Evolutionary conservation across 2,113 vertebrate genomes (phyloP), one percentile per base, ranked within the genome.

Genomic region (Ellobius talpinus): DNA sequence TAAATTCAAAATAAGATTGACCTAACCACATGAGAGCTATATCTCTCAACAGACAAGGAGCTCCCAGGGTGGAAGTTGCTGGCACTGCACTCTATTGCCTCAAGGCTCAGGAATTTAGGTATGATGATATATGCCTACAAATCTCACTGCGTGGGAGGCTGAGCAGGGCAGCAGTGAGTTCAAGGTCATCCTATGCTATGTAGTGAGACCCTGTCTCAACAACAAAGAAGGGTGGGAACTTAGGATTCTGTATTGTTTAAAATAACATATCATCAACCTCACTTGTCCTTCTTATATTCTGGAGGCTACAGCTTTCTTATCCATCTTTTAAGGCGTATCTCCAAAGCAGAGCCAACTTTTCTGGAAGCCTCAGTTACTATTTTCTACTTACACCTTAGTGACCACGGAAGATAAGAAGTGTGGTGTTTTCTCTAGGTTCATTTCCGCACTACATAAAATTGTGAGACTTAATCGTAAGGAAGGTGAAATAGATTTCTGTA

Each of bases 1-100:
- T 50, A 96, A 77, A 77, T 42, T 93, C 82, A 73, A 93, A 89
- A 39, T 65, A 26, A 82, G 33, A 45, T 68, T 70, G 58, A 90
- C 66, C 29, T 65, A 68, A 81, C 90, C 45, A 70, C 24, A 12
- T 13, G 42, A 84, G 78, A n/a, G 36, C 68, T 78, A 1, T 58
- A n/a, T 31, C 50, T 77, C 68, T 70, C 50, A n/a, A 45, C 33
- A 42, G 87, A 87, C 63, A 76, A 29, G 33, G 52, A 26, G 3
- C 45, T 85, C 89, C 42, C 81, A 50, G 87, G 33, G n/a, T 33
- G 33, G 33, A 90, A 85, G 1, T 52, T 90, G 45, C 36, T 91
- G 68, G 24, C 2, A 23, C 76, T 70, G 61, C 4, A 55, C 33
- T 89, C 90, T 6, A 24, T 11, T 47, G 36, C 47, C 73, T 93